phyloP scores from a whole-genome alignment of 2,113 vertebrate genomes.

The Triplophysa rosa region DNA sequence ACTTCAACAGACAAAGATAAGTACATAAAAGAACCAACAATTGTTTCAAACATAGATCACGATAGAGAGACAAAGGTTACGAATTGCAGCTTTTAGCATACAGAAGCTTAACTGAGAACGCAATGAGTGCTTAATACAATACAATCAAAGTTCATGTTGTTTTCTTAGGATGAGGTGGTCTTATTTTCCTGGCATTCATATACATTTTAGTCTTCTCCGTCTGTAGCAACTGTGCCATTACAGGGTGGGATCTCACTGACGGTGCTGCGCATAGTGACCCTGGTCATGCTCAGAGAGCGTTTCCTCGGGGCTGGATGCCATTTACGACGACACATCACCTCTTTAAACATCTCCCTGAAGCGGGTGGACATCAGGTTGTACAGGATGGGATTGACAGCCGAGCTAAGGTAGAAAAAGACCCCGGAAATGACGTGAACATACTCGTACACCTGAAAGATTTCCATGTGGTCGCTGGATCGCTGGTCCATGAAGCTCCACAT shows the following conservation, averaged over 20 bases:
- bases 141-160: neutral
- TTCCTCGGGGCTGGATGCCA: constrained; percentile 44
- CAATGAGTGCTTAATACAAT: neutral
- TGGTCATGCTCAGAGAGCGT: constrained; percentile 77
- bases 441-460: constrained; percentile 74
- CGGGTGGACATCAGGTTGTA: constrained; percentile 95
- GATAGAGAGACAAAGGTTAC: neutral
- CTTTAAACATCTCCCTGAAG: constrained; percentile 90
- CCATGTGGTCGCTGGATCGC: constrained; percentile 75
- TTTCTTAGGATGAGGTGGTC: constrained; percentile 57
- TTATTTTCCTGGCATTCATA: constrained; percentile 48
- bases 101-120: neutral
- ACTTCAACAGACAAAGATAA: too few relatives aligned
- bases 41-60: too few relatives aligned
- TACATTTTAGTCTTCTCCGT: constrained; percentile 56
- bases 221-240: constrained; percentile 57
- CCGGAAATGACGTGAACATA: constrained; percentile 86
- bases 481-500: constrained; percentile 88
- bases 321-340: constrained; percentile 77
- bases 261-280: constrained; percentile 78
- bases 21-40: too few relatives aligned
- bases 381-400: constrained; percentile 86
- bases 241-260: constrained; percentile 72
- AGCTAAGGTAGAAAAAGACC: constrained; percentile 91
- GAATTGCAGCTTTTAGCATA: neutral